Conservation (phyloP, 2,888 invertebrate species). For the Eucera pruinosa region DNA sequence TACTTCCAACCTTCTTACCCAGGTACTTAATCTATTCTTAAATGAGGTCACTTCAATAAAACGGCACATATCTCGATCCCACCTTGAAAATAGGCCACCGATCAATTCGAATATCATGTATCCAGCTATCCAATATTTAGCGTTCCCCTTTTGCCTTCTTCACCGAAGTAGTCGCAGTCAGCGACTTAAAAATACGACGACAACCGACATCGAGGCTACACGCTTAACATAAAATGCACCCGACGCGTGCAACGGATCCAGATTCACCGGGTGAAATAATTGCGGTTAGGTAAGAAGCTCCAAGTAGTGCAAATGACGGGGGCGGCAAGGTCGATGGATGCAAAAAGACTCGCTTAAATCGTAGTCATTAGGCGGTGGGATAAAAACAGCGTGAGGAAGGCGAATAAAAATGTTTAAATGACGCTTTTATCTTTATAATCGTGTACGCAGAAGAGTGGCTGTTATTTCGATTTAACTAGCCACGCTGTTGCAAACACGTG, state of each 20-base stretch:
- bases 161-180: slow-evolving; percentile 2
- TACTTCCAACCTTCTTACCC: too few species aligned
- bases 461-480: slow-evolving; percentile 45
- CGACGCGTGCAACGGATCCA: slow-evolving; percentile 31
- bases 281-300: slow-evolving; percentile 60
- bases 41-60: slow-evolving; percentile 4
- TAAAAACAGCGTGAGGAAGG: slow-evolving; percentile 26
- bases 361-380: slow-evolving; percentile 62
- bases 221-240: slow-evolving; percentile 40
- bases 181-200: slow-evolving; percentile 34
- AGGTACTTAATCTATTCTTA: background rate
- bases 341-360: slow-evolving; percentile 59
- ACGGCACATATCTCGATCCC: background rate
- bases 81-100: slow-evolving; percentile 1
- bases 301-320: slow-evolving; percentile 58
- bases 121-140: background rate
- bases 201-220: slow-evolving; percentile 24
- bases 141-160: background rate
- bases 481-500: slow-evolving; percentile 20
- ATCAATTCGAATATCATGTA: background rate
- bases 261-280: slow-evolving; percentile 58
- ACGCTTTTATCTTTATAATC: slow-evolving; percentile 57
- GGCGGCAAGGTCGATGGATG: slow-evolving; percentile 69
- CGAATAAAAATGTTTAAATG: slow-evolving; percentile 63
- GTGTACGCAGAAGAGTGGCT: slow-evolving; percentile 43